Conservation (phyloP, 2,797 vertebrate species). For the Babyrousa celebensis region DNA sequence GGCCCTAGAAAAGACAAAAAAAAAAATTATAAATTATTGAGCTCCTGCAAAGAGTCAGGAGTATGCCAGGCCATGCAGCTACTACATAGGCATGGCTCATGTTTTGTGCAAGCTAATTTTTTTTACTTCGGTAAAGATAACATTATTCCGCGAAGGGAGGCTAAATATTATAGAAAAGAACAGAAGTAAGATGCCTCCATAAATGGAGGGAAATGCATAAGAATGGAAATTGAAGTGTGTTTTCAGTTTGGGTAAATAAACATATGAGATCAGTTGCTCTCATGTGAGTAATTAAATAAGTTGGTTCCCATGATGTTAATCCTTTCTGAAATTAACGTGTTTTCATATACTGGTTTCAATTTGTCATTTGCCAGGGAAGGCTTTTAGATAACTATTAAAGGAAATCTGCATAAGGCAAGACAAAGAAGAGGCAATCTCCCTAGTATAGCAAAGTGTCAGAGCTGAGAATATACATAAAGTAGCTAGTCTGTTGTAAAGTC, state of each 20-base stretch:
- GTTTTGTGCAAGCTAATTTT: slow-evolving; percentile 32
- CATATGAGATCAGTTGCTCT: not conserved
- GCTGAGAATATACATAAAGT: not conserved
- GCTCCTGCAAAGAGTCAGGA: not conserved
- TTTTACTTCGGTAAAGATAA: slow-evolving; percentile 54
- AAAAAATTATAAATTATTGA: not conserved
- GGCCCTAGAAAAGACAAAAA: too few species aligned
- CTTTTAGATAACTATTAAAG: slow-evolving; percentile 29
- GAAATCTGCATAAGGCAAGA: not conserved
- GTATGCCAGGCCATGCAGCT: not conserved
- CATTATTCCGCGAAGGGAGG: slow-evolving; percentile 13
- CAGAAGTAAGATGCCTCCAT: not conserved
- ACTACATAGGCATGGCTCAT: not conserved
- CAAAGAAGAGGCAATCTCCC: not conserved
- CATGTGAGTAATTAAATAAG: not conserved
- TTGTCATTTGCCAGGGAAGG: not conserved
- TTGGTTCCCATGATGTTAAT: not conserved
- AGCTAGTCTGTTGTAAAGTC: not conserved
- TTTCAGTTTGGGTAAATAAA: not conserved
- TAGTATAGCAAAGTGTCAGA: not conserved
- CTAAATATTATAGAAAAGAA: slow-evolving; percentile 8
- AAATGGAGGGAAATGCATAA: not conserved
- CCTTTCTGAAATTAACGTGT: not conserved
- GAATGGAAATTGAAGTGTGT: not conserved
- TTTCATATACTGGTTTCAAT: slow-evolving; percentile 19